Base-by-base conservation (phyloP, 1,140 invertebrate genomes). In the Ectropis grisescens region DNA sequence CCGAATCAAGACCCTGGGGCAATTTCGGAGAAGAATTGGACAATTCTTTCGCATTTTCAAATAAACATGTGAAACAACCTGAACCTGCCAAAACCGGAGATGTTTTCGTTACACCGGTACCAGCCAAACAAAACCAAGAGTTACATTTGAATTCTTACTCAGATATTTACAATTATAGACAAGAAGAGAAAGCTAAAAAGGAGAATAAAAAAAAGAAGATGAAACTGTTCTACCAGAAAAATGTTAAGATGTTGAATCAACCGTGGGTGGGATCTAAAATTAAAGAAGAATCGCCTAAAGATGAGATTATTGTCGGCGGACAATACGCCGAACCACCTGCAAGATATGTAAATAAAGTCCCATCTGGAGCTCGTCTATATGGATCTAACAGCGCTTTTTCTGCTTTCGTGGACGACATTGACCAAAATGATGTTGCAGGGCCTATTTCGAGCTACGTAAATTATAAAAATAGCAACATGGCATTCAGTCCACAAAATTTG, bases 401-500 rank as follows among this genome's bases (percentile, higher is more conserved):
- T 68, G 0, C n/a, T n/a, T n/a, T n/a, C n/a, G n/a, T n/a, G n/a
- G n/a, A 10, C 24, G 6, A 26, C 1, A 55, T 56, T 42, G 48
- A 52, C 13, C 33, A 41, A 11, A 57, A 58, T 11, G 64, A 72
- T 22, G 44, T 58, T 12, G 19, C 29, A 13, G 58, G 64, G 0
- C 68, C 67, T 4, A 64, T 54, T 6, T 76, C 69, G 0, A 65
- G 70, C 5, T 83, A 83, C 31, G 57, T 70, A 14, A 83, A 83
- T 44, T 82, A 83, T 42, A 82, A 79, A 39, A 60, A 81, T 33
- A 74, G 78, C 31, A 83, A 83, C 42, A 55, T 82, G 59, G 82
- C 82, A 11, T 83, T 83, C 33, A 83, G 70, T 52, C 82, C 82
- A 14, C 82, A 83, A 51, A 83, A 83, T 43, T 38, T 83, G 19